A percentile compares a stretch with the other conserved stretches of the same genome.
These are phyloP conservation scores for Aegypius monachus DNA, from an alignment of 2,113 vertebrate genomes.

Conservation along the genomic window DNA sequence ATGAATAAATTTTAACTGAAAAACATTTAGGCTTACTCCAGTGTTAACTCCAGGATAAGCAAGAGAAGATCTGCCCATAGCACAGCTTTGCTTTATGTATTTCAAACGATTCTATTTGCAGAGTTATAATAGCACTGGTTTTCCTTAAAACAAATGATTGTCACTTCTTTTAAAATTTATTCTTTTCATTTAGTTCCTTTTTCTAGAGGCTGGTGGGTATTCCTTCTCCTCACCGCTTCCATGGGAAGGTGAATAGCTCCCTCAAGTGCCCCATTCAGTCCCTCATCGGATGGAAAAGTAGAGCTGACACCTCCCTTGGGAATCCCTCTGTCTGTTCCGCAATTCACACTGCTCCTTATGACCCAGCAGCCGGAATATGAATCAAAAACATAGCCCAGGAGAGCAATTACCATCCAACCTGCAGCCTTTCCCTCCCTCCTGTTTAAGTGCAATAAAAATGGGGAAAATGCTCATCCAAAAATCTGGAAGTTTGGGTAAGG, in stretches of 20 bases:
- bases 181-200: background rate
- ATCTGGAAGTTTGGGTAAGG: background rate
- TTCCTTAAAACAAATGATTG: background rate
- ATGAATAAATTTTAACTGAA: background rate
- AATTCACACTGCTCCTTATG: background rate
- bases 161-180: background rate
- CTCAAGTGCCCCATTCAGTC: constrained; percentile 18
- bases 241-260: constrained; percentile 9
- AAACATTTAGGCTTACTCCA: background rate
- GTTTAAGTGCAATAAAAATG: background rate
- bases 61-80: background rate
- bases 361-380: background rate
- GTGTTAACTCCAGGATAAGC: background rate
- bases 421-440: background rate
- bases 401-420: background rate
- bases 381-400: background rate
- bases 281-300: background rate
- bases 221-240: background rate
- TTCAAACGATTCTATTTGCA: background rate
- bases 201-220: background rate
- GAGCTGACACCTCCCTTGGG: background rate
- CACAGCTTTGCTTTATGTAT: background rate
- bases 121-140: background rate
- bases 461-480: background rate
- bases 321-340: background rate